A percentile compares a stretch with the other conserved stretches of the same genome.
Evolutionary conservation across 2,888 invertebrate species (phyloP).

Genomic region (Apamea monoglypha): DNA sequence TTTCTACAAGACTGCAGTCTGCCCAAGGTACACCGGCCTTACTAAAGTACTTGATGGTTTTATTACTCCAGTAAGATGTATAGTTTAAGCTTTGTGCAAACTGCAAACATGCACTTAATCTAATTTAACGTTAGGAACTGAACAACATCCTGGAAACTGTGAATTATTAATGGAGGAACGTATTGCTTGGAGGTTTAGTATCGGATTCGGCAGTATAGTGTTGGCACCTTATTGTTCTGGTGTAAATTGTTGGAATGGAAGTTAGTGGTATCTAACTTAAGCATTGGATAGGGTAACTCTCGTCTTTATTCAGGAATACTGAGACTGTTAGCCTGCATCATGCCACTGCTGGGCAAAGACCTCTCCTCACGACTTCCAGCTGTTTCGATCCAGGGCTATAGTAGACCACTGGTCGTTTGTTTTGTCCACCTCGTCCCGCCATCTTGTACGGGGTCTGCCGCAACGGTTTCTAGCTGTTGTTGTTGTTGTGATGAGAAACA

Average conservation of each 20-base stretch:
- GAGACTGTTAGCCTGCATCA: too few relatives aligned
- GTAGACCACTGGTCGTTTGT: too few relatives aligned
- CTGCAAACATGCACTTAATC: slow-evolving; percentile 38
- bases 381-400: too few relatives aligned
- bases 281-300: too few relatives aligned
- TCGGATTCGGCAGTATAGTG: slow-evolving; percentile 37
- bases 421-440: too few relatives aligned
- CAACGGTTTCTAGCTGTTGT: too few relatives aligned
- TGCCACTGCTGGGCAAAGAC: too few relatives aligned
- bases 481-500: too few relatives aligned
- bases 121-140: slow-evolving; percentile 33
- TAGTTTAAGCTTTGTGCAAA: slow-evolving; percentile 27
- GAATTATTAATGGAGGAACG: slow-evolving; percentile 49
- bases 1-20: background rate
- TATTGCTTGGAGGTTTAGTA: slow-evolving; percentile 40
- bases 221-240: slow-evolving; percentile 29
- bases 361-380: too few relatives aligned
- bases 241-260: slow-evolving; percentile 6
- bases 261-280: background rate
- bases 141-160: slow-evolving; percentile 29
- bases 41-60: slow-evolving; percentile 26
- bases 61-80: slow-evolving; percentile 11
- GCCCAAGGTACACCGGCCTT: background rate
- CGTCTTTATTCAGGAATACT: too few relatives aligned
- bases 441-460: too few relatives aligned